Evolutionary conservation across 2,113 vertebrate species (phyloP).

Genomic region (Isurus oxyrinchus): DNA sequence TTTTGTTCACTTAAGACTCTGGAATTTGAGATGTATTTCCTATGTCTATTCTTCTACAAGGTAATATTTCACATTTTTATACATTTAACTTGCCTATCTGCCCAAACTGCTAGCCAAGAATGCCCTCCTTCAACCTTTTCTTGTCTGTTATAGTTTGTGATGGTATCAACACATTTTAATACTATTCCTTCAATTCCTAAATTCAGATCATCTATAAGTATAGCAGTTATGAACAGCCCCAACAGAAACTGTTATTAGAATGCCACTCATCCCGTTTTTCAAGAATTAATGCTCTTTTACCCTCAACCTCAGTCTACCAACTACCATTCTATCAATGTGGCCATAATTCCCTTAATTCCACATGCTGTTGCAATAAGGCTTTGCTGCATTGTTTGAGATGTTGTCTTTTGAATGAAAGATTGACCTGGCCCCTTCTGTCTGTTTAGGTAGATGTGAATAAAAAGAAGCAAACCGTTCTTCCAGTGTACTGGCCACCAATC

Average conservation of each 20-base stretch:
- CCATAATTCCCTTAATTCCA: neutral
- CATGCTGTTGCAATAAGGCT: neutral
- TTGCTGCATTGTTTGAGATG: neutral
- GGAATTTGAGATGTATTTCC: neutral
- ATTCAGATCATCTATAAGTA: neutral
- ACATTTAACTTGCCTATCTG: neutral
- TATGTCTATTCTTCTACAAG: neutral
- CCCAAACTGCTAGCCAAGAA: neutral
- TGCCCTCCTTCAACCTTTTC: neutral
- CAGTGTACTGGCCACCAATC: neutral
- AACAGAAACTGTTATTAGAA: neutral
- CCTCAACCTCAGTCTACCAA: neutral
- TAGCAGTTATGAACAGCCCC: neutral
- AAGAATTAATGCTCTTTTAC: neutral
- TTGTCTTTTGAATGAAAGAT: neutral
- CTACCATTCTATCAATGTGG: neutral
- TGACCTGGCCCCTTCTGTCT: neutral
- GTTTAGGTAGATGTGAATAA: neutral
- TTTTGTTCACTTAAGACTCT: neutral
- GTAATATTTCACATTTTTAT: neutral
- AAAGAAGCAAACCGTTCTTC: neutral
- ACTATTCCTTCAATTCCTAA: neutral
- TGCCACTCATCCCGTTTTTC: neutral
- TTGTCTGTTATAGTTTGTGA: neutral
- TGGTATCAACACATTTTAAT: neutral